Base-by-base conservation (phyloP, 1,140 invertebrate species). In the Trachymyrmex cornetzi region DNA sequence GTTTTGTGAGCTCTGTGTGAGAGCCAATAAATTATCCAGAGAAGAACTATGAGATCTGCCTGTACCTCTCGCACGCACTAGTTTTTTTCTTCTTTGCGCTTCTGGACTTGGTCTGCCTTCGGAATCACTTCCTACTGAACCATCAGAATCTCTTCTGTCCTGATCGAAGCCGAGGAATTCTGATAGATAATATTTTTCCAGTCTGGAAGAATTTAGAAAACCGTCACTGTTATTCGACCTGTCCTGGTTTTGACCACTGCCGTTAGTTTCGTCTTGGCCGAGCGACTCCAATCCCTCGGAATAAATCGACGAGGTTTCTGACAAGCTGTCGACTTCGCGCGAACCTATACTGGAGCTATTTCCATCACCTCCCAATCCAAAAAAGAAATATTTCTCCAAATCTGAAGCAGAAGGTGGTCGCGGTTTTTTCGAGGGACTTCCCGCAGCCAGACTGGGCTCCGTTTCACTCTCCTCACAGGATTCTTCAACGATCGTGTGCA, bases 401-500 rank as follows among this genome's bases (percentile, higher is more conserved):
- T 98, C 98, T 0, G 98, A 98, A 0, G 97, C 97, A 1, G 97
- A 97, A 48, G 96, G 96, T 24, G 97, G 97, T 74, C 97, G 95
- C 55, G 94, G 95, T 88, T 96, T 96, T 90, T 96, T 95, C 44
- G 90, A 93, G 1, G 95, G 95, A 50, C 92, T 96, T n/a, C 95
- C 95, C 0, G 93, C 77, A 1, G 91, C 91, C 6, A 93, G 27
- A 81, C 94, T 96, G 59, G 96, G 96, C 92, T 97, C 97, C 64
- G 97, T 97, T 94, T 98, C 98, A 93, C 97, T 98, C 94, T 99
- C 98, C 94, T 99, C 98, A 93, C 98, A 99, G 86, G 98, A 98
- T 94, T 99, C 98, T 95, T 99, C 98, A 0, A 98, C 97, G 89
- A 99, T 99, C 0, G 98, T 99, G 90, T 99, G 98, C 71, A 99